These are phyloP conservation scores for Vombatus ursinus DNA, from an alignment of 2,113 vertebrate genomes.

Conservation along the genomic window DNA sequence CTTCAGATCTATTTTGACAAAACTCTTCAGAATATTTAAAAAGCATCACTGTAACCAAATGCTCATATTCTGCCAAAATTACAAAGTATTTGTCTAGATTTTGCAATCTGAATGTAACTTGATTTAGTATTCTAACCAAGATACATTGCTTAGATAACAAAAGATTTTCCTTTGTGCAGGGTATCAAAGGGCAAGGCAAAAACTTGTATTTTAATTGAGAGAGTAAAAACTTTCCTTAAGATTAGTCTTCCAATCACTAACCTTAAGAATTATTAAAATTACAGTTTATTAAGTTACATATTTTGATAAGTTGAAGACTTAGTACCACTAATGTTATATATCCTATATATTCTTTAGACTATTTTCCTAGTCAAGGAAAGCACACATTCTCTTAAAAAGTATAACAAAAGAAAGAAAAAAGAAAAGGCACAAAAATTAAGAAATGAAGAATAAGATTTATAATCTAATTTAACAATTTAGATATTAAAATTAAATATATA, in stretches of 20 bases:
- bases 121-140: not conserved
- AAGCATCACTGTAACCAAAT: constrained; percentile 47
- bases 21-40: constrained; percentile 54
- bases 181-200: constrained; percentile 27
- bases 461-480: not conserved
- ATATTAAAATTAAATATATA: not conserved
- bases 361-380: not conserved
- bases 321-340: not conserved
- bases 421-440: not conserved
- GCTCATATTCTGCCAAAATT: not conserved
- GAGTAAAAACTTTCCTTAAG: constrained; percentile 12
- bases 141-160: constrained; percentile 4
- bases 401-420: not conserved
- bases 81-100: constrained; percentile 27
- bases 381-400: not conserved
- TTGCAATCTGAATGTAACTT: constrained; percentile 31
- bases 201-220: constrained; percentile 3
- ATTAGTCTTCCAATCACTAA: not conserved
- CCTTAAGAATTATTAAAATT: constrained; percentile 2
- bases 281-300: not conserved
- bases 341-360: not conserved
- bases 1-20: constrained; percentile 56
- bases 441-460: not conserved
- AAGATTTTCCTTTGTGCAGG: constrained; percentile 16
- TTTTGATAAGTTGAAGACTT: not conserved